Conservation (phyloP, 2,888 invertebrate species). For the Cephus pulcher region DNA sequence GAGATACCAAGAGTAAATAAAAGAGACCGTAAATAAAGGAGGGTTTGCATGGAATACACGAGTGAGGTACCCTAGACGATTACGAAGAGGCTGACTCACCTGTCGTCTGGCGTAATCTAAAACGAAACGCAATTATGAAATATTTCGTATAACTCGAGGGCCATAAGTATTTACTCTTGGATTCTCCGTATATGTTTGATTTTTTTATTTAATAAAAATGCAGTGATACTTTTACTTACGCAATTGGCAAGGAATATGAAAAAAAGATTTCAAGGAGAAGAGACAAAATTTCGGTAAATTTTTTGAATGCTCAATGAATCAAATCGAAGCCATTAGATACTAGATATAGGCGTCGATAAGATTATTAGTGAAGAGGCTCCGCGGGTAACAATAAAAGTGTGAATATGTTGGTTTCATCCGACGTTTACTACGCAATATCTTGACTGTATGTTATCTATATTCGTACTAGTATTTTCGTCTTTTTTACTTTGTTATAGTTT, state of each 20-base stretch:
- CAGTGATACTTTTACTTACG: too few relatives aligned
- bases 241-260: neutral
- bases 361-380: neutral
- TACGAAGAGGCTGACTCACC: neutral
- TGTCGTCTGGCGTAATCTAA: neutral
- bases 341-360: neutral
- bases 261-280: neutral
- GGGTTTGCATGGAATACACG: neutral
- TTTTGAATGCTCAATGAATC: neutral
- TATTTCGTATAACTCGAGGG: neutral
- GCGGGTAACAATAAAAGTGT: neutral
- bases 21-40: neutral
- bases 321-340: neutral
- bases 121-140: neutral
- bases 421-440: neutral
- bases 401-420: neutral
- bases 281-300: neutral
- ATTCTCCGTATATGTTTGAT: neutral
- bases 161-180: neutral
- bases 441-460: neutral
- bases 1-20: neutral
- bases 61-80: neutral
- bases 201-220: neutral
- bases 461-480: neutral
- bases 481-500: neutral